phyloP scores from a whole-genome alignment of 2,113 vertebrate species.

The Bombycilla garrulus region DNA sequence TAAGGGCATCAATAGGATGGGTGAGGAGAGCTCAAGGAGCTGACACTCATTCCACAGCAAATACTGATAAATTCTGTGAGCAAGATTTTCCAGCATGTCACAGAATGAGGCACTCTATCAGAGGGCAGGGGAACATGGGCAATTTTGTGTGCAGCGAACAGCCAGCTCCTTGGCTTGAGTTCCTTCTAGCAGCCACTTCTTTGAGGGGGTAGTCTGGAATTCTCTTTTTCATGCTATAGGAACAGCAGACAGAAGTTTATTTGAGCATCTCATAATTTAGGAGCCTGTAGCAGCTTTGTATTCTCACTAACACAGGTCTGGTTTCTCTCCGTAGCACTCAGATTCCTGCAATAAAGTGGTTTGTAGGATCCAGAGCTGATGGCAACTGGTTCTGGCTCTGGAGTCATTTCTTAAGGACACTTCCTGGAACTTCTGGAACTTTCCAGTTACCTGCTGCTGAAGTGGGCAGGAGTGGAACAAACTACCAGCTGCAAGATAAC shows the following conservation, averaged over 20 bases:
- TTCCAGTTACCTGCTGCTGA: not conserved
- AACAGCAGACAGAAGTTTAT: not conserved
- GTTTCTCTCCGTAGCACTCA: not conserved
- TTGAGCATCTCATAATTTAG: not conserved
- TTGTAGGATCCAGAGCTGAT: not conserved
- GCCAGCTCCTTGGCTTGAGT: not conserved
- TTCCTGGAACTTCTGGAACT: not conserved
- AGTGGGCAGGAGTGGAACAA: not conserved
- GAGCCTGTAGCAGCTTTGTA: not conserved
- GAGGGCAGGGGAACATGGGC: fast-evolving
- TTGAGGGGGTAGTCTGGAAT: not conserved
- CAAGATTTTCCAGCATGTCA: not conserved
- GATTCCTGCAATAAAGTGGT: not conserved
- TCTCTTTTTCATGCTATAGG: not conserved
- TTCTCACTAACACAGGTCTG: not conserved
- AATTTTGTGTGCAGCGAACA: not conserved
- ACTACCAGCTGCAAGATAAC: not conserved
- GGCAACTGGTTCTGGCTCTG: not conserved
- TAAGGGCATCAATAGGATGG: not conserved
- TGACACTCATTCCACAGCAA: not conserved
- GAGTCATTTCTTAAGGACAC: not conserved
- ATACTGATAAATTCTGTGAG: not conserved
- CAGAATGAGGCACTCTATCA: not conserved
- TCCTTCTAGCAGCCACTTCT: not conserved
- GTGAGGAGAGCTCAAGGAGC: not conserved